Evolutionary conservation across 2,888 invertebrate genomes (phyloP).

Genomic region (Molanna angustata): DNA sequence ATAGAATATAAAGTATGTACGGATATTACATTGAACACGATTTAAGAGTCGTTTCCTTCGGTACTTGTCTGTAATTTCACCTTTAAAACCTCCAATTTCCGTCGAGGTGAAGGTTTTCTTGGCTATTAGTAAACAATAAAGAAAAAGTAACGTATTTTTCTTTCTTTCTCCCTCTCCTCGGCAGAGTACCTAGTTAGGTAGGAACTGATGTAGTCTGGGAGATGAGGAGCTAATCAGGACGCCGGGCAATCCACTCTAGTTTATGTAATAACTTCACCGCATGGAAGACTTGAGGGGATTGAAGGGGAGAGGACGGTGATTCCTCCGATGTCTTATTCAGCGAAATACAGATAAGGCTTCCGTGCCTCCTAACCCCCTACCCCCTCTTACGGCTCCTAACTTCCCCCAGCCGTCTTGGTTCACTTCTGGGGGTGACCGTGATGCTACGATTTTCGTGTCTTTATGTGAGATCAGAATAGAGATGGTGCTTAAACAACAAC

Average conservation of each 20-base stretch:
- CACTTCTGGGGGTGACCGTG: too few relatives aligned
- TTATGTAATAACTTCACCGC: conserved; percentile 24
- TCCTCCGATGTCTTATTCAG: conserved; percentile 33
- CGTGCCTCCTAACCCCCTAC: conserved; percentile 14
- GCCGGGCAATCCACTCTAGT: conserved; percentile 32
- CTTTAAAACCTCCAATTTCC: too few relatives aligned
- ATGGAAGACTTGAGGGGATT: conserved; percentile 7
- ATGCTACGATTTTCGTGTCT: too few relatives aligned
- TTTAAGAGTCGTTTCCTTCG: too few relatives aligned
- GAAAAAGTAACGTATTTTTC: conserved; percentile 7
- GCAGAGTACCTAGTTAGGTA: too few relatives aligned
- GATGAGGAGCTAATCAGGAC: conserved; percentile 17
- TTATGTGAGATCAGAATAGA: too few relatives aligned
- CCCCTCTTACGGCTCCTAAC: conserved; percentile 1
- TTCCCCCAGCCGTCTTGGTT: too few relatives aligned
- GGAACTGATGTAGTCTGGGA: too few relatives aligned
- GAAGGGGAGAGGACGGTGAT: conserved; percentile 11
- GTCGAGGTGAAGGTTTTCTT: conserved; percentile 1
- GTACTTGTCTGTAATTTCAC: too few relatives aligned
- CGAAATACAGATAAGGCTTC: conserved; percentile 32
- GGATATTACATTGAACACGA: too few relatives aligned
- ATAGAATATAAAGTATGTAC: too few relatives aligned
- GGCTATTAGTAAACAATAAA: conserved; percentile 12
- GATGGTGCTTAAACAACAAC: too few relatives aligned
- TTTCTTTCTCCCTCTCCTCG: conserved; percentile 1